These are phyloP conservation scores for Parotocinclus haroldoi DNA, from an alignment of 2,797 vertebrate genomes.

Conservation along the genomic window DNA sequence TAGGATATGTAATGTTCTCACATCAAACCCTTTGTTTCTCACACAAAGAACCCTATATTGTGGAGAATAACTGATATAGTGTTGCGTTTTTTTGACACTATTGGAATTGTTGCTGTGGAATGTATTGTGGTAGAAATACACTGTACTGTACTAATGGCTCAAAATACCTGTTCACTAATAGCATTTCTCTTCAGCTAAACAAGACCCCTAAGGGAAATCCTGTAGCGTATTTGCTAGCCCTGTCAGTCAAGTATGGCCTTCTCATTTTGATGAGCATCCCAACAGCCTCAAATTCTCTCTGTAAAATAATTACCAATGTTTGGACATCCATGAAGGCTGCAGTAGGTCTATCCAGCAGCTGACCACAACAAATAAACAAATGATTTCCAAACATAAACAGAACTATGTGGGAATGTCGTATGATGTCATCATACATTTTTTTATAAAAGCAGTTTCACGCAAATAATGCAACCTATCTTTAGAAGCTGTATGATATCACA, in stretches of 20 bases:
- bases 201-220: conserved; percentile 11
- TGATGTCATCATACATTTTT: too few relatives aligned
- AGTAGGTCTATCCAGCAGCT: neutral
- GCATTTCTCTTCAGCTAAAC: conserved; percentile 14
- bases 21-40: too few relatives aligned
- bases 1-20: too few relatives aligned
- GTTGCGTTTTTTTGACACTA: too few relatives aligned
- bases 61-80: too few relatives aligned
- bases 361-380: conserved; percentile 1
- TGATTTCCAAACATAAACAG: neutral
- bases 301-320: neutral
- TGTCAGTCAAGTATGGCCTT: neutral
- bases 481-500: too few relatives aligned
- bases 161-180: neutral
- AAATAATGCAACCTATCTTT: too few relatives aligned
- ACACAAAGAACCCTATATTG: too few relatives aligned
- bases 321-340: neutral
- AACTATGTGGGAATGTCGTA: neutral
- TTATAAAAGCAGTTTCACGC: too few relatives aligned
- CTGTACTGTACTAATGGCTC: too few relatives aligned
- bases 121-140: too few relatives aligned
- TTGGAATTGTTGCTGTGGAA: too few relatives aligned
- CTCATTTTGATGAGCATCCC: neutral
- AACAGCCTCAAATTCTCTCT: conserved; percentile 1
- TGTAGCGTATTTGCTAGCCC: conserved; percentile 3